phyloP scores from a whole-genome alignment of 2,797 vertebrate species.

The Eidolon dupreanum region DNA sequence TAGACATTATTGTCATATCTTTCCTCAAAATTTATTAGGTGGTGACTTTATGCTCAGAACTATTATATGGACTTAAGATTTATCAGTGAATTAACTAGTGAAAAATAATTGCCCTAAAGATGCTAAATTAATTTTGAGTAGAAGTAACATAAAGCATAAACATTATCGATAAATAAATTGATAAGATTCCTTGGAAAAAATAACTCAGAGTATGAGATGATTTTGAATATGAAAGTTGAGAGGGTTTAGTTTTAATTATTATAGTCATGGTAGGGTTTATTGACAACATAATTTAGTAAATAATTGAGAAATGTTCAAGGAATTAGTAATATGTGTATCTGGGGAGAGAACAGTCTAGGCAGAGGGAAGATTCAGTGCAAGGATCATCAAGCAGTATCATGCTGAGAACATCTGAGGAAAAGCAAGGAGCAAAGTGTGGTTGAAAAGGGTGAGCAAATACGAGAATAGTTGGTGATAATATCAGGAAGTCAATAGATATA shows the following conservation, averaged over 20 bases:
- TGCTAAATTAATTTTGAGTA: not conserved
- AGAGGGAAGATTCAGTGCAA: not conserved
- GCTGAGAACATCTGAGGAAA: not conserved
- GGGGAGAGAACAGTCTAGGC: not conserved
- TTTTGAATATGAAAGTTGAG: not conserved
- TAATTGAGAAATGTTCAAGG: not conserved
- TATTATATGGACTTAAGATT: not conserved
- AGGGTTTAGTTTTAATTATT: not conserved
- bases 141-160: not conserved
- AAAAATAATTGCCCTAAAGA: not conserved
- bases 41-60: not conserved
- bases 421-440: not conserved
- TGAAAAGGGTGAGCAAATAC: not conserved
- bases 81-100: not conserved
- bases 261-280: not conserved
- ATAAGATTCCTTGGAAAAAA: not conserved
- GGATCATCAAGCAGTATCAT: not conserved
- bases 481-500: not conserved
- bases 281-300: not conserved
- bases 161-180: not conserved
- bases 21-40: not conserved
- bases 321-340: not conserved
- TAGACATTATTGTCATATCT: not conserved
- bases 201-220: not conserved
- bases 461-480: not conserved